Base-by-base conservation (phyloP, 1,140 invertebrate species). In the Colletes gigas region DNA sequence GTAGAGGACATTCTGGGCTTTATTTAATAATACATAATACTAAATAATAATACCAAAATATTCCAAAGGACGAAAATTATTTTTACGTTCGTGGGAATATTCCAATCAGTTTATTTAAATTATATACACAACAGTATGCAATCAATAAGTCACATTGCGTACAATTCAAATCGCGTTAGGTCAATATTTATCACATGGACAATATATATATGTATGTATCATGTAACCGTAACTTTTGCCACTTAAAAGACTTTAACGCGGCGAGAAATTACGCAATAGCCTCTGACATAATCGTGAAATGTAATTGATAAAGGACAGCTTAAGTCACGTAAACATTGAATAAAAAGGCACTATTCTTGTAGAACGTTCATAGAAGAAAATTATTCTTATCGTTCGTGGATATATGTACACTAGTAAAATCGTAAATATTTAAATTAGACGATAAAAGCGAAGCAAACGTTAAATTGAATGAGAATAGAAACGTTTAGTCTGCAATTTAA, bases 121-220 rank as follows among this genome's bases (percentile, higher is more conserved):
- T 30, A 62, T 14, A 65, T 55, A 9, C 3, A 17, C 10, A 15
- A 50, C 39, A 47, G 39, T 59, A 12, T 19, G 15, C 41, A 21
- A 19, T 60, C 66, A 12, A 70, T 62, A 70, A 52, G 21, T 3
- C 44, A n/a, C 6, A 30, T 3, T 54, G 5, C 12, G 10, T 12
- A 60, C 21, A 21, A n/a, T 1, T 17, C 57, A 62, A 62, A 60
- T 41, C 47, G 19, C 55, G 57, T 54, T 57, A 4, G 52, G 30
- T 10, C 41, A 55, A 65, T 79, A 55, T 79, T 78, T 72, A 54
- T 72, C 77, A 65, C 30, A 30, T 30, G 30, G 30, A 30, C 30
- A 30, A 30, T 30, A 52, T n/a, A 52, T 5, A 5, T 52, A 41
- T 54, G 41, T 30, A 67, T 66, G 47, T n/a, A 55, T 60, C 66